phyloP scores from a whole-genome alignment of 2,797 vertebrate species.

The Myotis daubentonii region DNA sequence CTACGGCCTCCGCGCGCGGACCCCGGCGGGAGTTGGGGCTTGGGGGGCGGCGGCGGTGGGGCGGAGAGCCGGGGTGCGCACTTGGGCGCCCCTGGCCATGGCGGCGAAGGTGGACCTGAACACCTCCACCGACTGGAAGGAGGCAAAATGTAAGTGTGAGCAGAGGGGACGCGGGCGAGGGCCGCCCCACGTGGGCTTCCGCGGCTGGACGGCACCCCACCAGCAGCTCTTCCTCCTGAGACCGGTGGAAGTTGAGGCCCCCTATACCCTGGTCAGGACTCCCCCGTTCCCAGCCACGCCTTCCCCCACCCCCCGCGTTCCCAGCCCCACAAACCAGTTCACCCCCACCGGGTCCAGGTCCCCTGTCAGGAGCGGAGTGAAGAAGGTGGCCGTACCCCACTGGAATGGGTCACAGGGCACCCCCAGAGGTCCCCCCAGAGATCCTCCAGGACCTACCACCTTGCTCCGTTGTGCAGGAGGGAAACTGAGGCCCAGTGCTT shows the following conservation, averaged over 20 bases:
- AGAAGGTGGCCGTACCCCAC: not conserved
- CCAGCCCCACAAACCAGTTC: not conserved
- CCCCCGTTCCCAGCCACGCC: not conserved
- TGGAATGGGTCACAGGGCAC: not conserved
- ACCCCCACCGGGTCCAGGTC: not conserved
- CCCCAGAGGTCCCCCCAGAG: not conserved
- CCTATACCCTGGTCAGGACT: not conserved
- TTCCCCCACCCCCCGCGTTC: not conserved
- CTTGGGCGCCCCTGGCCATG: conserved; percentile 81
- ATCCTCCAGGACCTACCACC: not conserved
- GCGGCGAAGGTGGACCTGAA: conserved; percentile 83
- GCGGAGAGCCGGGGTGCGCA: conserved; percentile 73
- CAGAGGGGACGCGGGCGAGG: not conserved
- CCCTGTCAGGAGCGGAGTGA: not conserved
- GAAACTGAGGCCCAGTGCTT: conserved; percentile 45
- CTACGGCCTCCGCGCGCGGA: not conserved
- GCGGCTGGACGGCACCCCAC: not conserved
- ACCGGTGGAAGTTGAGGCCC: not conserved
- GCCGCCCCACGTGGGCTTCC: conserved; percentile 28
- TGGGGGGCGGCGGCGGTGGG: conserved; percentile 58
- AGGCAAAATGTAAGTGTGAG: conserved; percentile 85
- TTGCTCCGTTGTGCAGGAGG: not conserved
- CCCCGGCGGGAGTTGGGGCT: conserved; percentile 60
- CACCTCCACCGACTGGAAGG: conserved; percentile 85
- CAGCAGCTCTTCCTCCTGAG: not conserved